Conservation (phyloP, 2,888 invertebrate genomes). For the Barypeithes pellucidus region DNA sequence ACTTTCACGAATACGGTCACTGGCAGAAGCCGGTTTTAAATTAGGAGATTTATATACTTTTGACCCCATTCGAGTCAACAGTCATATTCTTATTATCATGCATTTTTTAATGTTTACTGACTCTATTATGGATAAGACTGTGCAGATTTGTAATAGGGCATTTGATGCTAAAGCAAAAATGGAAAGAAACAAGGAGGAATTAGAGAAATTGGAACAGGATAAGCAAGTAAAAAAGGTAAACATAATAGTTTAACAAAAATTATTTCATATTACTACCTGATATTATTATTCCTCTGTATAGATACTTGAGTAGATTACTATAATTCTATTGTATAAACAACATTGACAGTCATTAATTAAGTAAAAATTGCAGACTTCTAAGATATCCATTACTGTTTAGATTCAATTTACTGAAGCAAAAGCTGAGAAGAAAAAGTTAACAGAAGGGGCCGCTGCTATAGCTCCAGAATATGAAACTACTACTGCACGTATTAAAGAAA, state of each 20-base stretch:
- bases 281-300: too few relatives aligned
- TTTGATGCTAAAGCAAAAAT: slow-evolving; percentile 29
- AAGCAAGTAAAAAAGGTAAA: slow-evolving; percentile 18
- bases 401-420: slow-evolving; percentile 26
- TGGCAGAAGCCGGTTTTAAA: slow-evolving; percentile 36
- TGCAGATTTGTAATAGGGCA: slow-evolving; percentile 30
- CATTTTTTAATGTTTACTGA: slow-evolving; percentile 37
- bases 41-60: slow-evolving; percentile 46
- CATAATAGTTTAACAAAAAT: too few relatives aligned
- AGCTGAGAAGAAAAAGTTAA: slow-evolving; percentile 16
- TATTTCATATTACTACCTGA: too few relatives aligned
- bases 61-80: slow-evolving; percentile 36
- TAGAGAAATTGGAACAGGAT: slow-evolving; percentile 17
- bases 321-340: too few relatives aligned
- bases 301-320: too few relatives aligned
- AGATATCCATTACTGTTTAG: background rate
- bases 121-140: slow-evolving; percentile 32
- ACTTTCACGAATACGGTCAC: slow-evolving; percentile 27
- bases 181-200: slow-evolving; percentile 2
- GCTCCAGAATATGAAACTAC: slow-evolving; percentile 38
- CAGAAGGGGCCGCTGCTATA: slow-evolving; percentile 18
- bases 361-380: too few relatives aligned
- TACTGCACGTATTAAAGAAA: slow-evolving; percentile 26
- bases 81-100: slow-evolving; percentile 30
- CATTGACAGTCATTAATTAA: background rate